A percentile compares a stretch with the other conserved stretches of the same genome.
Evolutionary conservation across 2,797 vertebrate genomes (phyloP).

Genomic region (Notoglanidium macrostoma): DNA sequence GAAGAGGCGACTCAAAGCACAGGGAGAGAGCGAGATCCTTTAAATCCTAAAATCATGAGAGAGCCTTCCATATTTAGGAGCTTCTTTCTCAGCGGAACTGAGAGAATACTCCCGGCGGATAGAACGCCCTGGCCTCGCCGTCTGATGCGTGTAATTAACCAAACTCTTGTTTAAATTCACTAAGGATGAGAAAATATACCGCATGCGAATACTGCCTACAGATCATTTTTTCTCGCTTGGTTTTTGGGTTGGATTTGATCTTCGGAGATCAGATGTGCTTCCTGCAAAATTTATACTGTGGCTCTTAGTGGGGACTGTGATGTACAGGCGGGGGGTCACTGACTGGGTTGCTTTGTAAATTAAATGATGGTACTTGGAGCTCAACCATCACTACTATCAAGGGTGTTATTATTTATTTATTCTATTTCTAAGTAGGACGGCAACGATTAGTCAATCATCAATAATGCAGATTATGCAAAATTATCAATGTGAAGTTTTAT

Average conservation of each 20-base stretch:
- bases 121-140: not conserved
- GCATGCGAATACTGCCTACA: not conserved
- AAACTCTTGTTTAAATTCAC: conserved; percentile 9
- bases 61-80: conserved; percentile 27
- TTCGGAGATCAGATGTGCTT: not conserved
- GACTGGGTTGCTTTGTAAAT: not conserved
- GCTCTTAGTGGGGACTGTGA: not conserved
- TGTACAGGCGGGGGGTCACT: not conserved
- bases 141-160: conserved; percentile 3
- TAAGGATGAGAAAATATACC: not conserved
- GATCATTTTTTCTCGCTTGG: not conserved
- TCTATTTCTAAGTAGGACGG: not conserved
- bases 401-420: not conserved
- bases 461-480: not conserved
- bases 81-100: conserved; percentile 15
- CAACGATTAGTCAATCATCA: not conserved
- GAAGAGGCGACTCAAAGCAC: not conserved
- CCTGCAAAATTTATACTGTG: not conserved
- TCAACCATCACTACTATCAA: not conserved
- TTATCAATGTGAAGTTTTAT: not conserved
- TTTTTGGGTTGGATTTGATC: not conserved
- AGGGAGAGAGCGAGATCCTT: conserved; percentile 3
- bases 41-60: conserved; percentile 15
- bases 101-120: not conserved
- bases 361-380: not conserved